A percentile compares a stretch with the other conserved stretches of the same genome.
Evolutionary conservation across 30 jellyfish, hydroid and myxozoan genomes (phyloP).

Genomic region (Cassiopea xamachana): DNA sequence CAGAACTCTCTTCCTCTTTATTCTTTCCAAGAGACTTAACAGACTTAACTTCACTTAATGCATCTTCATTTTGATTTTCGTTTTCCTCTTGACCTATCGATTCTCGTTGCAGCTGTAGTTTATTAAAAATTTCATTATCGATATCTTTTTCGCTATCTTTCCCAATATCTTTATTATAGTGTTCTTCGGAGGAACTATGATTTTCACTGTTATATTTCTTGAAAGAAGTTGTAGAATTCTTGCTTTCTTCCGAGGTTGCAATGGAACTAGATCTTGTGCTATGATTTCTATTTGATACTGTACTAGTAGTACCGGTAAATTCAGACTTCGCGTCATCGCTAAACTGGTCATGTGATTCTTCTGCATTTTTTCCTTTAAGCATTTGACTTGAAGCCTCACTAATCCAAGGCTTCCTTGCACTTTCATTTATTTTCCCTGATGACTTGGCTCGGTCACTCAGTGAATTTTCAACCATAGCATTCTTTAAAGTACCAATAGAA

Average conservation of each 20-base stretch:
- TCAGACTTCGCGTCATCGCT: neutral
- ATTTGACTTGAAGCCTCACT: neutral
- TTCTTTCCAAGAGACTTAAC: neutral
- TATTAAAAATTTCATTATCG: slow-evolving; percentile 50
- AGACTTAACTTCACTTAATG: neutral
- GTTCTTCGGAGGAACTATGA: neutral
- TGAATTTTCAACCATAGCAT: neutral
- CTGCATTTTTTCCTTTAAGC: neutral
- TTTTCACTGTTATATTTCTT: neutral
- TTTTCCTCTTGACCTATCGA: slow-evolving; percentile 49
- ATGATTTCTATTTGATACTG: neutral
- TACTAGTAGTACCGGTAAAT: neutral
- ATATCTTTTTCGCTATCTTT: slow-evolving; percentile 15
- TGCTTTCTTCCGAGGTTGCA: neutral
- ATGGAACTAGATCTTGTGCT: neutral
- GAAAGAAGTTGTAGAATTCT: neutral
- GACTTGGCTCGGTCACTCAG: neutral
- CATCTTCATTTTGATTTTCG: neutral
- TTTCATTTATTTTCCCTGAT: neutral
- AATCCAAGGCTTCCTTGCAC: neutral
- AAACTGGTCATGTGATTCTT: neutral
- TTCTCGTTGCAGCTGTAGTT: slow-evolving; percentile 44
- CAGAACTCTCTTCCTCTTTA: neutral
- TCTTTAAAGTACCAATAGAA: neutral
- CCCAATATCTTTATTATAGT: neutral